Evolutionary conservation across 2,113 vertebrate genomes (phyloP), one percentile per base, ranked within the genome.

Genomic region (Silurus meridionalis): DNA sequence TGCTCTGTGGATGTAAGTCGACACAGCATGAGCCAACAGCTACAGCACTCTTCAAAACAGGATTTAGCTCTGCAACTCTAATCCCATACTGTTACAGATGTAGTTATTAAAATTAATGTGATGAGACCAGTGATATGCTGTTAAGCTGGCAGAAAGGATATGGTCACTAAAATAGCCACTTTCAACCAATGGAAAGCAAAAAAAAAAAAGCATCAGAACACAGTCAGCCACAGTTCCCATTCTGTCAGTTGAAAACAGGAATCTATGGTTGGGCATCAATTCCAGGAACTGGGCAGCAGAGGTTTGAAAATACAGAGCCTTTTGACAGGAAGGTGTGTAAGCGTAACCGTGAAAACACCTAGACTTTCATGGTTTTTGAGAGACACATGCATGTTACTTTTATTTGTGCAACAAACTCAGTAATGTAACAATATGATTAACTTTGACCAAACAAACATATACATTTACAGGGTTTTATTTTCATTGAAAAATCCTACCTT

Each of bases 1-100:
- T 96, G 75, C 87, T 95, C 69, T 96, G 95, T 71, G 53, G 95
- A 94, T 72, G 96, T 97, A 92, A 58, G 92, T 80, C 1, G n/a
- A 46, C 14, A 28, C n/a, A 10, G 74, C 23, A 25, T 75, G 72
- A 52, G 21, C 10, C 13, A 82, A 9, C 28, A 63, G 25, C 48
- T 82, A 25, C 15, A 17, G 61, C 23, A 4, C n/a, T 75, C 1
- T 74, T 2, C 23, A 50, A 52, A 52, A n/a, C 21, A 75, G 72
- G 5, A 52, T 3, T 6, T 52, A 52, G 37, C 15, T 21, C 21
- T 75, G 21, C 72, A 52, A 52, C 21, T 21, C n/a, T 52, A 75
- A n/a, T 23, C 19, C 9, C 21, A 1, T 6, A 50, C 71, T 46
- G 4, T 50, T 50, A 74, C 8, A 10, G 6, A 10, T 72, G 28